These are phyloP conservation scores for Lucilia sericata DNA, from an alignment of 1,140 invertebrate genomes.

Conservation along the genomic window DNA sequence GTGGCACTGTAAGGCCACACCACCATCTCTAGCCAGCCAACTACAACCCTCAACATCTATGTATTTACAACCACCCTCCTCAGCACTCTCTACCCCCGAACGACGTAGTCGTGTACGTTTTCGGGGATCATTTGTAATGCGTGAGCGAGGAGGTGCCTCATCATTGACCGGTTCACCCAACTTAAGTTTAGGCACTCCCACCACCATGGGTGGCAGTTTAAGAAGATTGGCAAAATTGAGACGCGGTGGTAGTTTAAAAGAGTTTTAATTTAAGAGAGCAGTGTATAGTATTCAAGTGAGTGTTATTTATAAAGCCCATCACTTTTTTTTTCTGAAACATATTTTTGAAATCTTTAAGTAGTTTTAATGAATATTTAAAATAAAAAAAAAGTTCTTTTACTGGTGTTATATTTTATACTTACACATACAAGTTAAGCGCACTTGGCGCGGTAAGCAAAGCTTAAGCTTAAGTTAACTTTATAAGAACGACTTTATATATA, in stretches of 20 bases:
- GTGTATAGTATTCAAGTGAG: not conserved
- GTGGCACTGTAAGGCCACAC: slow-evolving; percentile 56
- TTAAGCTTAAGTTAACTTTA: no score
- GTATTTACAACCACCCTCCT: slow-evolving; percentile 44
- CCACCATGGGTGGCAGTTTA: slow-evolving; percentile 53
- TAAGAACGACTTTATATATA: no score
- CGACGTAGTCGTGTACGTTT: slow-evolving; percentile 59
- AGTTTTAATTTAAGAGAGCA: slow-evolving; percentile 52
- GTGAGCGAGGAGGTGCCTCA: slow-evolving; percentile 48
- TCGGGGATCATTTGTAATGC: slow-evolving; percentile 56
- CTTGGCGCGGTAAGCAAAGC: no score
- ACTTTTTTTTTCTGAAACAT: not conserved
- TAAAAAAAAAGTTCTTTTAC: not conserved
- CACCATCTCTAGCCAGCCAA: not conserved
- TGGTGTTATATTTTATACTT: not conserved
- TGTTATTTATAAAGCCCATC: not conserved
- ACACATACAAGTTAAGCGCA: no score
- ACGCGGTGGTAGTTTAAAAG: slow-evolving; percentile 63
- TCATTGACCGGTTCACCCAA: slow-evolving; percentile 31
- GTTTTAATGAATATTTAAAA: not conserved
- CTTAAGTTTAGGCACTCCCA: slow-evolving; percentile 37
- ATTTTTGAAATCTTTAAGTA: not conserved
- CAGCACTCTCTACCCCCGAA: slow-evolving; percentile 51
- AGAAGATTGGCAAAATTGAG: slow-evolving; percentile 62
- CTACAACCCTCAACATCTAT: not conserved